A percentile compares a stretch with the other conserved stretches of the same genome.
Conservation (phyloP, 2,797 vertebrate species). For the Pachyuromys duprasi region DNA sequence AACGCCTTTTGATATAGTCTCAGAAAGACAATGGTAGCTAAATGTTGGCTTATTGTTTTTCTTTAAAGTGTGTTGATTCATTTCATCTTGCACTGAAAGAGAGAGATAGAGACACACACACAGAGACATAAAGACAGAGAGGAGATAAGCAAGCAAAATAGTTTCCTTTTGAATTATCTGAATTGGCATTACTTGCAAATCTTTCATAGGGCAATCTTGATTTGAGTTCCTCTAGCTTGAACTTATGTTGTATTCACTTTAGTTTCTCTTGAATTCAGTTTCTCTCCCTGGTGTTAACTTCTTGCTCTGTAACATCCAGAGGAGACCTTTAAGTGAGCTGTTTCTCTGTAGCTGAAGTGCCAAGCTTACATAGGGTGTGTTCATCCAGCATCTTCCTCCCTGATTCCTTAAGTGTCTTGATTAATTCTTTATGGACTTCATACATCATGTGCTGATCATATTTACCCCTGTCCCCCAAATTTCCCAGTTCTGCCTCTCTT, state of each 20-base stretch:
- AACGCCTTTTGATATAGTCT: background rate
- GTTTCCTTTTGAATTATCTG: slow-evolving; percentile 26
- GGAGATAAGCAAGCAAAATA: background rate
- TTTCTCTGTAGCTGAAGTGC: background rate
- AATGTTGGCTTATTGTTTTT: background rate
- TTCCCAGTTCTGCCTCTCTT: background rate
- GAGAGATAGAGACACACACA: too few relatives aligned
- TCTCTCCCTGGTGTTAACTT: background rate
- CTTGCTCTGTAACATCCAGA: background rate
- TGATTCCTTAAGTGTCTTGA: background rate
- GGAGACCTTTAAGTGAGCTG: background rate
- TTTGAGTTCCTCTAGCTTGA: slow-evolving; percentile 10
- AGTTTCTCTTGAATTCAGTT: background rate
- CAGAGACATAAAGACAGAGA: background rate
- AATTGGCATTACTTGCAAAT: slow-evolving; percentile 11
- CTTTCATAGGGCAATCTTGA: background rate
- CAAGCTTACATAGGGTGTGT: background rate
- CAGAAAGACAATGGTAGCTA: background rate
- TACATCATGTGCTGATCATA: too few relatives aligned
- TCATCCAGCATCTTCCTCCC: background rate
- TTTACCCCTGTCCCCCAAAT: background rate
- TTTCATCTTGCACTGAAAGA: background rate
- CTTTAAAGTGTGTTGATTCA: background rate
- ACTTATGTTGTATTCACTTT: slow-evolving; percentile 25
- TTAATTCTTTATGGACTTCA: background rate